Base-by-base conservation (phyloP, 2,113 vertebrate genomes). In the Hystrix brachyura region DNA sequence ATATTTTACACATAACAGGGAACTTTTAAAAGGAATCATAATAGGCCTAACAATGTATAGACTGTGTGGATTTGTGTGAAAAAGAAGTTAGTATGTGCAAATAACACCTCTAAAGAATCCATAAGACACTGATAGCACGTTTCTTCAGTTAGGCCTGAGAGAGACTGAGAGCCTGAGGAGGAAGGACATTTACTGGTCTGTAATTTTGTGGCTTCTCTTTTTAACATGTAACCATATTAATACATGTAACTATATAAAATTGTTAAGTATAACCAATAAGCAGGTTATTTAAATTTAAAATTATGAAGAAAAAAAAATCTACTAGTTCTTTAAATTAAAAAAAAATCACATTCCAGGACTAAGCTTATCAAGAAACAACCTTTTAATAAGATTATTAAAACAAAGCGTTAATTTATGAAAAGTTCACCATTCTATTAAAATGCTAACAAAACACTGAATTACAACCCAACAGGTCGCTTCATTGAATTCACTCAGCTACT, bases 341-440 rank as follows among this genome's bases (percentile, higher is more conserved):
- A 57, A 92, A 97, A 97, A 83, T 86, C 85, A 87, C 82, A 94
- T 96, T 96, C 97, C 94, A 97, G 97, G 85, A 94, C 97, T 98
- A 98, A 99, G 98, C 98, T 99, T 98, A 98, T 98, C 95, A 98
- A 98, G 97, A 98, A 98, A 99, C 98, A 98, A 98, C 98, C 95
- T 98, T 98, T 98, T 99, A 99, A 99, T 99, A 99, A 98, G 98
- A 98, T 99, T 98, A 99, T 98, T 98, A 98, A 98, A 99, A 98
- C 98, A 98, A 98, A 98, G 98, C 98, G 98, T 98, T 99, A 98
- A 99, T 98, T 99, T 99, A 97, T 98, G 97, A 98, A 98, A 98
- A 98, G 98, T 99, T 98, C 97, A 97, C 98, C 97, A 95, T 98
- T 99, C 98, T 98, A 97, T 99, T 98, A 99, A 99, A 99, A 98